Evolutionary conservation across 2,797 vertebrate species (phyloP).

Genomic region (Alosa sapidissima): DNA sequence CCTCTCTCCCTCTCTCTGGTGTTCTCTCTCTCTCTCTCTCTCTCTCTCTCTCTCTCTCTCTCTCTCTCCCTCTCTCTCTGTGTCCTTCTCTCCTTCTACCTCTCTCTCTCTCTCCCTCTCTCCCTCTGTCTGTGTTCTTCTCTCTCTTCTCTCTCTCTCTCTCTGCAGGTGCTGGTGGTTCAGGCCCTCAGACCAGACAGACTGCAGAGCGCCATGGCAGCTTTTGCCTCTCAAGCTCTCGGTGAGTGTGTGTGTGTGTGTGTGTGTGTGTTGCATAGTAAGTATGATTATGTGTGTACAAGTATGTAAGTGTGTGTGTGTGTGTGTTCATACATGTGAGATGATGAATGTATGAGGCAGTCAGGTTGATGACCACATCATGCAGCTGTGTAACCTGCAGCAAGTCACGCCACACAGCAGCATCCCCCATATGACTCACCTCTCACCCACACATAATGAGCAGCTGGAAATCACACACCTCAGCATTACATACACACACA

Average conservation of each 20-base stretch:
- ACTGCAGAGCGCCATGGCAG: slow-evolving; percentile 88
- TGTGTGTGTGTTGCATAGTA: background rate
- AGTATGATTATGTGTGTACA: background rate
- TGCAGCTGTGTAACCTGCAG: background rate
- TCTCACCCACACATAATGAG: slow-evolving; percentile 11
- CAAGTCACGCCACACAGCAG: background rate
- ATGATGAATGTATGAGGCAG: background rate
- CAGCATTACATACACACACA: background rate
- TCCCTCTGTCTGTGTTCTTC: slow-evolving; percentile 15
- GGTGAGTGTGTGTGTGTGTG: slow-evolving; percentile 73
- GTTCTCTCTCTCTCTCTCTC: background rate
- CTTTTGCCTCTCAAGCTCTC: slow-evolving; percentile 84
- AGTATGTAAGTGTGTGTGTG: background rate
- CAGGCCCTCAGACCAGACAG: slow-evolving; percentile 90
- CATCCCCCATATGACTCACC: background rate
- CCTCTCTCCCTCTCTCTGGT: no score
- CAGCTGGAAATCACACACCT: background rate
- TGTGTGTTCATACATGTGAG: background rate
- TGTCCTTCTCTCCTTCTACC: background rate
- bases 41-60: background rate
- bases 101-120: background rate
- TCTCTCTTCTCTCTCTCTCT: background rate
- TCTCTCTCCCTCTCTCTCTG: background rate
- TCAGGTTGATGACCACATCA: background rate
- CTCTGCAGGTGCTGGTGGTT: slow-evolving; percentile 83